Conservation (phyloP, 23 tunicate species). For the Trididemnum miniatum region DNA sequence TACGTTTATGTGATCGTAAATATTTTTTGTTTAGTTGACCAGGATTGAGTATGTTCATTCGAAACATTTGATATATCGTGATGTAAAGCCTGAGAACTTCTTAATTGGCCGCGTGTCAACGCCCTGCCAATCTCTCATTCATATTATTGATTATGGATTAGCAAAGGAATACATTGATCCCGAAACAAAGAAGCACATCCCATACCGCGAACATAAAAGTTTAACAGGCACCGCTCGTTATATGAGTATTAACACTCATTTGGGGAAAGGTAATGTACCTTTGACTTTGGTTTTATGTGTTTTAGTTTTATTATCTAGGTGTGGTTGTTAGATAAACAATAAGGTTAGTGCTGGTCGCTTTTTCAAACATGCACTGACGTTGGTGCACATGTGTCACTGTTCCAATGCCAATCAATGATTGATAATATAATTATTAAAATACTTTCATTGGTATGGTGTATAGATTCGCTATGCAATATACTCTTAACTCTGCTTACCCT, state of each 20-base stretch:
- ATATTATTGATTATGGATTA: slow-evolving; percentile 96
- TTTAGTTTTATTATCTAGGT: too few relatives aligned
- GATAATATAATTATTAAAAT: too few relatives aligned
- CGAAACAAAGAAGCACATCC: slow-evolving; percentile 99
- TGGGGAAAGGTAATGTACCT: slow-evolving; percentile 88
- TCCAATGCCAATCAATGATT: too few relatives aligned
- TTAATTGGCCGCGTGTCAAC: slow-evolving; percentile 89
- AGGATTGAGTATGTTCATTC: slow-evolving; percentile 97
- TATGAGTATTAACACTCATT: slow-evolving; percentile 99
- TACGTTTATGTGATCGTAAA: neutral
- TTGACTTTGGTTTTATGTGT: neutral
- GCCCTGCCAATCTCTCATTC: slow-evolving; percentile 65
- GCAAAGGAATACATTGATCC: slow-evolving; percentile 99
- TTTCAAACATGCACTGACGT: too few relatives aligned
- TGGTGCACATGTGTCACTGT: too few relatives aligned
- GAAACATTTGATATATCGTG: slow-evolving; percentile 98
- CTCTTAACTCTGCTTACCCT: too few relatives aligned
- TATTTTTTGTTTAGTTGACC: slow-evolving; percentile 45
- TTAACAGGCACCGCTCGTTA: slow-evolving; percentile 99
- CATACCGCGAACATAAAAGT: slow-evolving; percentile 99
- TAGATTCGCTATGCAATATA: too few relatives aligned
- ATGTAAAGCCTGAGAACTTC: slow-evolving; percentile 99
- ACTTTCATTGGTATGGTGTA: too few relatives aligned
- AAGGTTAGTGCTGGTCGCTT: too few relatives aligned
- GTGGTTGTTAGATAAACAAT: too few relatives aligned